Base-by-base conservation (phyloP, 2,888 invertebrate species). In the Pimpla rufipes region DNA sequence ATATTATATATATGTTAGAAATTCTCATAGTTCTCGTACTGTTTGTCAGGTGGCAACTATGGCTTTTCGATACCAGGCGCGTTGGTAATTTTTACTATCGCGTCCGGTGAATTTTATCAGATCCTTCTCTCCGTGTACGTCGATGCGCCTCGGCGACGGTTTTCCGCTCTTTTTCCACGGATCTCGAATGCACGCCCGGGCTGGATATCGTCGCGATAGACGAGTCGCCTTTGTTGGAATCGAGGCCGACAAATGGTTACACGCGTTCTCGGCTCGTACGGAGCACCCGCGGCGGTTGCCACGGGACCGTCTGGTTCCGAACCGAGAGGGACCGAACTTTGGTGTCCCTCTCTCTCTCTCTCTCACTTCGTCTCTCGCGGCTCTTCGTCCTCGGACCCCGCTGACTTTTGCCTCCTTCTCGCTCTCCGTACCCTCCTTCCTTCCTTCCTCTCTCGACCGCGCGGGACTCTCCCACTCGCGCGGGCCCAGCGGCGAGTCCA, bases 221-320 rank as follows among this genome's bases (percentile, higher is more conserved):
- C 70, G 40, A 76, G 67, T 29, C 75, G 68, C 74, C 70, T 81
- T 85, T 78, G 66, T 73, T 73, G 71, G 75, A 81, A 83, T 77
- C 74, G 85, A 80, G 80, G 78, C 82, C 80, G 82, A 86, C 86
- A 86, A 86, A 86, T 86, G 82, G 85, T 82, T 86, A 86, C 86
- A 86, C 85, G 85, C 73, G 83, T 86, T 86, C 57, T 76, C 77
- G 23, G 66, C 42, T 52, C 57, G 52, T 66, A 71, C 40, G 23
- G 23, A n/a, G n/a, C 47, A 62, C 23, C 37, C 13, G 10, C 45
- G 13, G 11, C 23, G 50, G 35, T 45, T 18, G 68, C 16, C 57
- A 50, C 47, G 66, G 77, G 70, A 62, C 13, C 13, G 50, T 62
- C 67, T 70, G 45, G 37, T 68, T 74, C 42, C 29, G n/a, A n/a